These are phyloP conservation scores for Labroides dimidiatus DNA, from an alignment of 2,797 vertebrate species.

Conservation along the genomic window DNA sequence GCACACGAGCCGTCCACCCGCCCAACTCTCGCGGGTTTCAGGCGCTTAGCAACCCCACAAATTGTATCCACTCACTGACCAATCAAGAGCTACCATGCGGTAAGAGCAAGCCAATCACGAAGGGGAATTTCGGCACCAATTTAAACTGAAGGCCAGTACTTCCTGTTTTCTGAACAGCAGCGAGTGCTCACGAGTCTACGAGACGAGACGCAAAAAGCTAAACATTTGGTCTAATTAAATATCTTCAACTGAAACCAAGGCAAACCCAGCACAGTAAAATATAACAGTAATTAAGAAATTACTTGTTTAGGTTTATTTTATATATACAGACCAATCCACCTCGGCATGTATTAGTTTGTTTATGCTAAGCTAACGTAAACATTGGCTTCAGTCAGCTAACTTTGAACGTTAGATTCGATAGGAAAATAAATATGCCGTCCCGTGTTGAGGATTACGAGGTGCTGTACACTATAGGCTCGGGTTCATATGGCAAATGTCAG, in stretches of 20 bases:
- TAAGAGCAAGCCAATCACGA: conserved; percentile 45
- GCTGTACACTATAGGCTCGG: conserved; percentile 90
- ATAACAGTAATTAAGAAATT: too few species aligned
- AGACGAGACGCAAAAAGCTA: neutral
- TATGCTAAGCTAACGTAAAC: conserved; percentile 7
- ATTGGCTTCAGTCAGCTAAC: conserved; percentile 1
- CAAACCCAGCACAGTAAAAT: rapidly evolving
- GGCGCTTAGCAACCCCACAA: conserved; percentile 69
- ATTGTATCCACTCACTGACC: conserved; percentile 52
- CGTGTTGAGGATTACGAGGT: conserved; percentile 93
- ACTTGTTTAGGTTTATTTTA: neutral
- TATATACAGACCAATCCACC: neutral
- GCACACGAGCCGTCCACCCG: conserved; percentile 18
- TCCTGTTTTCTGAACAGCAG: conserved; percentile 45
- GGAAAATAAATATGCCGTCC: conserved; percentile 85
- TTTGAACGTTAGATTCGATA: conserved; percentile 7
- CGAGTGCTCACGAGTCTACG: neutral
- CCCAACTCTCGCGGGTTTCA: conserved; percentile 70
- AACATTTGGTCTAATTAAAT: neutral
- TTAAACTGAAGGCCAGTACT: conserved; percentile 68
- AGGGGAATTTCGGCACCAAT: conserved; percentile 68
- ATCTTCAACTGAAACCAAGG: neutral
- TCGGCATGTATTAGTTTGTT: neutral
- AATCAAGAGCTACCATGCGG: conserved; percentile 60
- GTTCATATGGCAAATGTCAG: conserved; percentile 94